Percentiles rank a stretch among this genome's conserved stretches.
Conservation (phyloP, 1,140 invertebrate genomes). For the Ptiloglossa arizonensis region DNA sequence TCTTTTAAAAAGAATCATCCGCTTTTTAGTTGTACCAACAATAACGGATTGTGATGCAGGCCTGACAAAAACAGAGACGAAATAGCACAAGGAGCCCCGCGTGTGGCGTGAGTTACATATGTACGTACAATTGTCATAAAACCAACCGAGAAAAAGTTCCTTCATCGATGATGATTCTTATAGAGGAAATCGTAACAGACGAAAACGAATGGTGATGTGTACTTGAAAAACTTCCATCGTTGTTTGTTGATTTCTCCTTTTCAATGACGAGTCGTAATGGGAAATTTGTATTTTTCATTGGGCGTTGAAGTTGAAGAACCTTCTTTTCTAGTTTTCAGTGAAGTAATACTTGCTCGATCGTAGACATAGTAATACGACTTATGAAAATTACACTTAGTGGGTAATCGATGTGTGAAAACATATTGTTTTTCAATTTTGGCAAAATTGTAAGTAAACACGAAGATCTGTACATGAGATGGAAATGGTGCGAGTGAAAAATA, state of each 20-base stretch:
- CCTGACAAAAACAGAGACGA: neutral
- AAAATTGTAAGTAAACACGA: no score
- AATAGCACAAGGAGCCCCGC: neutral
- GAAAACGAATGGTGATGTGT: neutral
- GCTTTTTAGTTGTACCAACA: neutral
- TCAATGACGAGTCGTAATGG: neutral
- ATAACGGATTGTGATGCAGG: neutral
- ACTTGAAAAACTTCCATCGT: neutral
- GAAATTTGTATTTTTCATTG: no score
- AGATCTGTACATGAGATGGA: no score
- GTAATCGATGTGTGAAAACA: neutral
- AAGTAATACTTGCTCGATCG: neutral
- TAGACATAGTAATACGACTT: neutral
- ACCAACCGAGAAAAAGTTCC: constrained; percentile 8
- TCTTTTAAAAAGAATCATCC: neutral
- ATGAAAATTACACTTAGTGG: neutral
- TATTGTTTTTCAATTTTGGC: no score
- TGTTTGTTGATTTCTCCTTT: neutral
- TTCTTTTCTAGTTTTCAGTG: neutral
- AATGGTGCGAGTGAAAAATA: no score
- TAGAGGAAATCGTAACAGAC: neutral
- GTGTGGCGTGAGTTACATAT: neutral
- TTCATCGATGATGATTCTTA: constrained; percentile 11
- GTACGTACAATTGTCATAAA: neutral
- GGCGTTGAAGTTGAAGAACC: neutral